Percentiles rank a stretch among this genome's conserved stretches.
phyloP scores from a whole-genome alignment of 2,888 invertebrate species.

The Resseliella maxima region DNA sequence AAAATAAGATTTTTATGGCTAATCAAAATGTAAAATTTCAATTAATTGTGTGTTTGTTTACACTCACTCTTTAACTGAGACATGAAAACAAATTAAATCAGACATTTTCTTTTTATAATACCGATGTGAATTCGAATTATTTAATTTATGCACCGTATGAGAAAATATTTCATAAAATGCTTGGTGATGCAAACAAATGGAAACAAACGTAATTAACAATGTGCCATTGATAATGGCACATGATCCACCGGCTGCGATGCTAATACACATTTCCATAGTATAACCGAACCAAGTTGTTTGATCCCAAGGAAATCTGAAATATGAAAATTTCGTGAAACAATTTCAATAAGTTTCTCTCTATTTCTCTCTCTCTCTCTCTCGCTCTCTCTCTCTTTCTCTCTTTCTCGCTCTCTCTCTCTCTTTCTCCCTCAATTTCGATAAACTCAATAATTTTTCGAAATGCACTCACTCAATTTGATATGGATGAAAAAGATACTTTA shows the following conservation, averaged over 20 bases:
- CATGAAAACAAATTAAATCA: background rate
- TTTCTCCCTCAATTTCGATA: background rate
- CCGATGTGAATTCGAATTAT: background rate
- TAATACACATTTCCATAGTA: background rate
- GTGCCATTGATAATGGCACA: background rate
- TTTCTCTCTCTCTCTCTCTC: too few species aligned
- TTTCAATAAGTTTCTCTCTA: too few species aligned
- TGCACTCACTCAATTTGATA: background rate
- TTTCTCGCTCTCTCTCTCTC: too few species aligned
- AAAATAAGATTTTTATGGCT: too few species aligned
- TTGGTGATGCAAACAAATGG: background rate
- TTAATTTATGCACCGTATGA: background rate
- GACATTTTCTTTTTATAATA: background rate
- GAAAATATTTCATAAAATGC: background rate
- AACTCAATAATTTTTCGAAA: background rate
- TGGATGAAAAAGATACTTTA: background rate
- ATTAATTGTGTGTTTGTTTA: too few species aligned
- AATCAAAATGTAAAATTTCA: too few species aligned
- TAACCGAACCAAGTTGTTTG: background rate
- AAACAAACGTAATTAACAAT: background rate
- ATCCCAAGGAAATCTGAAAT: background rate
- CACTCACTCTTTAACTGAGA: background rate
- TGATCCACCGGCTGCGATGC: background rate
- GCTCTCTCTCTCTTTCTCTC: too few species aligned
- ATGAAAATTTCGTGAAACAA: too few species aligned